A percentile compares a stretch with the other conserved stretches of the same genome.
Evolutionary conservation across 2,888 invertebrate species (phyloP).

Genomic region (Leptura quadrifasciata): DNA sequence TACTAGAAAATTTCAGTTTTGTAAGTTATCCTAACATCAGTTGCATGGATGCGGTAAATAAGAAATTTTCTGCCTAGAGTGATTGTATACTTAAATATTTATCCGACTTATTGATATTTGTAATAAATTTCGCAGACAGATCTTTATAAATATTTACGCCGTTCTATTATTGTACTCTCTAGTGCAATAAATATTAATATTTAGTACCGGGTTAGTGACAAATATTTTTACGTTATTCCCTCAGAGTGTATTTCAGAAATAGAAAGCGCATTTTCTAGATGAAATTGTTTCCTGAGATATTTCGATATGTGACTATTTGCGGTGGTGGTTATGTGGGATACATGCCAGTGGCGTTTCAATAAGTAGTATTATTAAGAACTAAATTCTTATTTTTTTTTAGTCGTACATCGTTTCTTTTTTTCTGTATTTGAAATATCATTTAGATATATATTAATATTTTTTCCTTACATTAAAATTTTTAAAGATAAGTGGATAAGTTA

Average conservation of each 20-base stretch:
- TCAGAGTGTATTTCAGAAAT: slow-evolving; percentile 9
- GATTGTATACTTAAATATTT: slow-evolving; percentile 22
- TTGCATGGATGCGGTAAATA: background rate
- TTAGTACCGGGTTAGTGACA: slow-evolving; percentile 1
- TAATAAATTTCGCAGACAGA: background rate
- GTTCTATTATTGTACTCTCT: background rate
- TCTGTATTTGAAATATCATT: too few species aligned
- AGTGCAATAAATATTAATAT: slow-evolving; percentile 16
- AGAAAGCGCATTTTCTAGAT: slow-evolving; percentile 48
- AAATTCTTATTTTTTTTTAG: too few species aligned
- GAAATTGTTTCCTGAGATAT: slow-evolving; percentile 44
- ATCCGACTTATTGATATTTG: background rate
- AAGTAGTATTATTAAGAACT: background rate
- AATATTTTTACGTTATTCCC: slow-evolving; percentile 16
- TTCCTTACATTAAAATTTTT: too few species aligned
- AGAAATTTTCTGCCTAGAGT: background rate
- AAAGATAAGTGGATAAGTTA: too few species aligned
- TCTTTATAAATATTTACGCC: slow-evolving; percentile 9
- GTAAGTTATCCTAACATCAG: background rate
- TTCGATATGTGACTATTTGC: slow-evolving; percentile 32
- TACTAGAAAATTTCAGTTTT: too few species aligned
- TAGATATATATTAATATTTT: too few species aligned
- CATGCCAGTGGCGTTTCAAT: background rate
- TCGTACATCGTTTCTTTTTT: too few species aligned
- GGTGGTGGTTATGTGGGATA: background rate